phyloP scores from a whole-genome alignment of 2,113 vertebrate species.

The Tretioscincus oriximinensis region DNA sequence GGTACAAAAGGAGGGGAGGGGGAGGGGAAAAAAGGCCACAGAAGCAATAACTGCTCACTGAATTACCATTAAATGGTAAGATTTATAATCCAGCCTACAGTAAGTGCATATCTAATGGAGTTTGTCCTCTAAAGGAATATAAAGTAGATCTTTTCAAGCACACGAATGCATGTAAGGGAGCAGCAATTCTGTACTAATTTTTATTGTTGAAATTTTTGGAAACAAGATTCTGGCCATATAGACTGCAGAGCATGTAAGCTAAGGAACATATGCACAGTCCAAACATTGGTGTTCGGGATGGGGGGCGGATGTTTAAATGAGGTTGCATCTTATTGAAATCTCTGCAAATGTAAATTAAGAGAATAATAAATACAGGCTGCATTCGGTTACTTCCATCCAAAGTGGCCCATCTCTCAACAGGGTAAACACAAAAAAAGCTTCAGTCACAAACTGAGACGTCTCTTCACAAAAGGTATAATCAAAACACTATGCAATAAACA shows the following conservation, averaged over 20 bases:
- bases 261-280: background rate
- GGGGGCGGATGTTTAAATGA: background rate
- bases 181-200: constrained; percentile 48
- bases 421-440: constrained; percentile 50
- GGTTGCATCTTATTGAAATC: background rate
- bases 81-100: constrained; percentile 82
- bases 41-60: constrained; percentile 82
- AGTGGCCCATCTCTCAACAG: constrained; percentile 49
- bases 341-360: constrained; percentile 47
- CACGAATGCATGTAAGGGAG: constrained; percentile 62
- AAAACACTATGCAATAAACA: constrained; percentile 41
- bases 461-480: constrained; percentile 49
- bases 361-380: constrained; percentile 47
- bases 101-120: constrained; percentile 85
- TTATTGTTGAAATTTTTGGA: constrained; percentile 51
- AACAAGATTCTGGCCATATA: constrained; percentile 7
- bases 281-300: background rate
- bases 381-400: constrained; percentile 49
- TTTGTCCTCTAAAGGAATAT: constrained; percentile 82
- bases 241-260: background rate
- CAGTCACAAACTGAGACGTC: constrained; percentile 43
- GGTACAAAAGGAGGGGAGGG: constrained; percentile 70
- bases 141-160: constrained; percentile 73
- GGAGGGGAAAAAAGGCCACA: constrained; percentile 77
- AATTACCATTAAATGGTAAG: constrained; percentile 85